Percentiles rank a stretch among this genome's conserved stretches.
Conservation (phyloP, 2,888 invertebrate species). For the Sericinus montela region DNA sequence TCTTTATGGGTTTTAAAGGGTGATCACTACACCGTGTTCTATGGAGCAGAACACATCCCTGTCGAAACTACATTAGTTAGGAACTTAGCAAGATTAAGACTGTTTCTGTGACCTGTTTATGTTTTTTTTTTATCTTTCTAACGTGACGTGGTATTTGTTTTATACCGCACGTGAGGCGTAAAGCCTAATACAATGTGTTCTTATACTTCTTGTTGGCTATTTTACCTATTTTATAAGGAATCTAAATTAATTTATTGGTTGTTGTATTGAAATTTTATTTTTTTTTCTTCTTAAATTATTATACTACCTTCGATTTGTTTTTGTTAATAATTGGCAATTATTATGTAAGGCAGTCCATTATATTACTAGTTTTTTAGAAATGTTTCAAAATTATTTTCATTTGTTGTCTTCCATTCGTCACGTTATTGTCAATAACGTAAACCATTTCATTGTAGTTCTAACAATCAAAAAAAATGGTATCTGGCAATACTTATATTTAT, state of each 20-base stretch:
- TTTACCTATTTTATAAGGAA: slow-evolving; percentile 78
- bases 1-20: slow-evolving; percentile 49
- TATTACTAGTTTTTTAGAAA: slow-evolving; percentile 33
- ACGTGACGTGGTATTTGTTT: slow-evolving; percentile 59
- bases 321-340: slow-evolving; percentile 64
- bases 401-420: slow-evolving; percentile 53
- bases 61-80: slow-evolving; percentile 74
- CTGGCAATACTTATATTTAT: slow-evolving; percentile 7
- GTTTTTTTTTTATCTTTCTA: slow-evolving; percentile 73
- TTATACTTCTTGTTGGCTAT: slow-evolving; percentile 79
- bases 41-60: slow-evolving; percentile 78
- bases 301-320: slow-evolving; percentile 52
- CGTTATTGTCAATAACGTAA: neutral
- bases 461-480: neutral
- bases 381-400: slow-evolving; percentile 58
- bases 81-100: slow-evolving; percentile 78
- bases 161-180: slow-evolving; percentile 37
- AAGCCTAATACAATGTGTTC: slow-evolving; percentile 72
- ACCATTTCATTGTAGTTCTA: neutral
- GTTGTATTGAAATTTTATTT: slow-evolving; percentile 64
- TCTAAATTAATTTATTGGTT: slow-evolving; percentile 80
- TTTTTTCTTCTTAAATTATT: slow-evolving; percentile 73
- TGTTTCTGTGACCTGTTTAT: slow-evolving; percentile 80
- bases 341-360: slow-evolving; percentile 70
- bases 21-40: slow-evolving; percentile 69